These are phyloP conservation scores for Cyprinodon tularosa DNA, from an alignment of 2,113 vertebrate genomes.

Conservation along the genomic window DNA sequence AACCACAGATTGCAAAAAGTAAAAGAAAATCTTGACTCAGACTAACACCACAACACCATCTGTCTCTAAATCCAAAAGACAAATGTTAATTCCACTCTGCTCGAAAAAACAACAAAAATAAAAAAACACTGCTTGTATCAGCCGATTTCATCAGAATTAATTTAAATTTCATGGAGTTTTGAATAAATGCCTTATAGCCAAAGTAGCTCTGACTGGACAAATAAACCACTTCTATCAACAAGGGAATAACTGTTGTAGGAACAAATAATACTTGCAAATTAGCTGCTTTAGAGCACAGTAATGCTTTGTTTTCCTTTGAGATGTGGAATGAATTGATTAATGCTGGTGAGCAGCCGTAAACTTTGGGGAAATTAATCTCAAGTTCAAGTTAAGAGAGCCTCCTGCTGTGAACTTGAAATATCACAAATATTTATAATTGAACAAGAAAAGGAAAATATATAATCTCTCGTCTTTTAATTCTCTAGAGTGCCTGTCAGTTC, in stretches of 20 bases:
- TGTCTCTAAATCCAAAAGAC: constrained; percentile 24
- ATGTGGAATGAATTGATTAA: constrained; percentile 33
- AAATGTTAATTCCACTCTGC: constrained; percentile 15
- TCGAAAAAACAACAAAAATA: constrained; percentile 38
- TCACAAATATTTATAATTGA: constrained; percentile 25
- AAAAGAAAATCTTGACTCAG: not conserved
- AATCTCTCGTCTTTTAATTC: constrained; percentile 21
- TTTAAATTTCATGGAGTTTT: constrained; percentile 35
- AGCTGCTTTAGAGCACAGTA: constrained; percentile 2
- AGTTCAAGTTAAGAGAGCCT: constrained; percentile 13
- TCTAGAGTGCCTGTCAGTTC: constrained; percentile 32
- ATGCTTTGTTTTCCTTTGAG: constrained; percentile 15
- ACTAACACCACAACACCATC: not conserved
- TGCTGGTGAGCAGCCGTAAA: constrained; percentile 17
- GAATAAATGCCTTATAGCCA: constrained; percentile 17
- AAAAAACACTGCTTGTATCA: constrained; percentile 10
- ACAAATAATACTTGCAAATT: constrained; percentile 14
- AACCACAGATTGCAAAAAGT: not conserved
- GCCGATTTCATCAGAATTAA: constrained; percentile 16
- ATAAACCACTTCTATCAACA: constrained; percentile 20
- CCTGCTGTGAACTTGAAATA: constrained; percentile 28
- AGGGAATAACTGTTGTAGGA: constrained; percentile 9
- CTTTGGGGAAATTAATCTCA: constrained; percentile 14
- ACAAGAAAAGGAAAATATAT: constrained; percentile 18
- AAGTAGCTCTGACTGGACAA: constrained; percentile 24